Percentiles rank a stretch among this genome's conserved stretches.
Evolutionary conservation across 2,888 invertebrate species (phyloP).

Genomic region (Cyaniris semiargus): DNA sequence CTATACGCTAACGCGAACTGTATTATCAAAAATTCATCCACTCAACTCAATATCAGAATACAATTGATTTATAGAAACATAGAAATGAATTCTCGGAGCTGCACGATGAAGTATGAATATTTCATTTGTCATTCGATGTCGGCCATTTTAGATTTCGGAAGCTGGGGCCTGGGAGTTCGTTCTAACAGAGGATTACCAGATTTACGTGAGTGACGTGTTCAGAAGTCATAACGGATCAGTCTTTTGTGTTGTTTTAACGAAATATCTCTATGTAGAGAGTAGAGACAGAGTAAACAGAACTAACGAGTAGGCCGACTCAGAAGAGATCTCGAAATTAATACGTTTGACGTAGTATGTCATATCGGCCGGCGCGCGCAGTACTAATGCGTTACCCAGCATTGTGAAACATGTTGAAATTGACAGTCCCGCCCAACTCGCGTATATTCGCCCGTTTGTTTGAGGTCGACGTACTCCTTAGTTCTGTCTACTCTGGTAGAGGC

Average conservation of each 20-base stretch:
- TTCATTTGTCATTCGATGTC: slow-evolving; percentile 10
- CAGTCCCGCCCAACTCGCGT: too few species aligned
- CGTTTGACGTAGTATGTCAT: too few species aligned
- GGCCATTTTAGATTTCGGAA: slow-evolving; percentile 12
- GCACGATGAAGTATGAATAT: slow-evolving; percentile 19
- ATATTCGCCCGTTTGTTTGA: too few species aligned
- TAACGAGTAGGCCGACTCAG: too few species aligned
- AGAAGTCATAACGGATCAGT: not conserved
- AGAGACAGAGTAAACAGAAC: too few species aligned
- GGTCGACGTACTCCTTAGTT: too few species aligned
- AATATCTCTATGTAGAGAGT: not conserved
- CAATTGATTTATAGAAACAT: slow-evolving; percentile 16
- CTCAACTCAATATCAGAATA: slow-evolving; percentile 3
- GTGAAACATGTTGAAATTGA: too few species aligned
- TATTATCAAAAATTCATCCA: not conserved
- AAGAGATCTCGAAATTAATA: too few species aligned
- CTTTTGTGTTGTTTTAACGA: not conserved
- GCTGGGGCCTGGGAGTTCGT: not conserved
- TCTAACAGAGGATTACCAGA: slow-evolving; percentile 11
- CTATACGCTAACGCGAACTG: not conserved
- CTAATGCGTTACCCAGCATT: too few species aligned
- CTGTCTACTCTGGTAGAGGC: too few species aligned
- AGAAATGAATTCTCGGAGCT: slow-evolving; percentile 26
- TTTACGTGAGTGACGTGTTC: slow-evolving; percentile 1
- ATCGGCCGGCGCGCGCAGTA: too few species aligned